These are phyloP conservation scores for Rhineura floridana DNA, from an alignment of 2,113 vertebrate genomes.

Conservation along the genomic window DNA sequence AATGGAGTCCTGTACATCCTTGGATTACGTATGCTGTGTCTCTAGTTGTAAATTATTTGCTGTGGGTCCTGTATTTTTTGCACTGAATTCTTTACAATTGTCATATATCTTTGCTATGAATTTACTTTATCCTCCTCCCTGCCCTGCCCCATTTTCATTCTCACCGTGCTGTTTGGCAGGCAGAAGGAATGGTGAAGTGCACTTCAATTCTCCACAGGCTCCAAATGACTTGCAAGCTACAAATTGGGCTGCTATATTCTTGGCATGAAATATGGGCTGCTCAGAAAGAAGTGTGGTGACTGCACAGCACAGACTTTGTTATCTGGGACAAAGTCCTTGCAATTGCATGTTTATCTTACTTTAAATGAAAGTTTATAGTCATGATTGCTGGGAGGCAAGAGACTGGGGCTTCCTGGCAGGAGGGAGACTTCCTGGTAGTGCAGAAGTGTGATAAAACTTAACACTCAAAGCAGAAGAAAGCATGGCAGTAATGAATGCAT, in stretches of 20 bases:
- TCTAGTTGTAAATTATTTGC: neutral
- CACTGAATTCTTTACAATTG: neutral
- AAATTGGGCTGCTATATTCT: neutral
- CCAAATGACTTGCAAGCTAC: neutral
- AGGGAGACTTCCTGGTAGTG: neutral
- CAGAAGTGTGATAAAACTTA: neutral
- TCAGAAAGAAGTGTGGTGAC: neutral
- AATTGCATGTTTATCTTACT: slow-evolving; percentile 7
- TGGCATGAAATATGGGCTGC: neutral
- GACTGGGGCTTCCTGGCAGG: slow-evolving; percentile 3
- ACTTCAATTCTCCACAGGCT: neutral
- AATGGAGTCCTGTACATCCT: neutral
- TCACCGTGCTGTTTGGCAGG: neutral
- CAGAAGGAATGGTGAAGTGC: neutral
- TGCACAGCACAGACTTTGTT: neutral
- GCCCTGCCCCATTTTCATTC: neutral
- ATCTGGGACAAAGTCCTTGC: slow-evolving; percentile 1
- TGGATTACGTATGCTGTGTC: slow-evolving; percentile 15
- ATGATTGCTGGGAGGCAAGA: slow-evolving; percentile 3
- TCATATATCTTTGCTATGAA: neutral
- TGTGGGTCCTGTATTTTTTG: slow-evolving; percentile 12
- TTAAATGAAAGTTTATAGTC: slow-evolving; percentile 13
- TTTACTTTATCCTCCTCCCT: neutral
- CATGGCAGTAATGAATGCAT: neutral
- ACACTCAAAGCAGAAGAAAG: neutral